phyloP scores from a whole-genome alignment of 2,888 invertebrate genomes.

The Celastrina argiolus region DNA sequence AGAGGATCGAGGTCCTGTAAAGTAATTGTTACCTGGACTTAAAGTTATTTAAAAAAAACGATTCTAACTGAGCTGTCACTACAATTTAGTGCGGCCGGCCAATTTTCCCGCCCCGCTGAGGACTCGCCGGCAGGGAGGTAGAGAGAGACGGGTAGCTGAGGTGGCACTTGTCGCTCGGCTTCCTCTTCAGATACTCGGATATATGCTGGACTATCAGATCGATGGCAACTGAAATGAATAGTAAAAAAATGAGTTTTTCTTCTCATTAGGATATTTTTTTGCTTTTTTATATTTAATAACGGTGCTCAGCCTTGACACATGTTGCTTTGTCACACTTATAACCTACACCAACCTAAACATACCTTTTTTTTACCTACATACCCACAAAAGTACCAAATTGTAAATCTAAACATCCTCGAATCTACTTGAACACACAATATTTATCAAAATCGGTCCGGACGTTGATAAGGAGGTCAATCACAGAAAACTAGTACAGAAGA shows the following conservation, averaged over 20 bases:
- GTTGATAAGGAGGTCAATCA: too few species aligned
- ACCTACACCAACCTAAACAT: too few species aligned
- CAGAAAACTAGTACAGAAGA: too few species aligned
- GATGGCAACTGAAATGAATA: slow-evolving; percentile 89
- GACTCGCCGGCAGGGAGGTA: slow-evolving; percentile 59
- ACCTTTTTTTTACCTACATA: too few species aligned
- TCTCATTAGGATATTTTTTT: neutral
- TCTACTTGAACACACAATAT: too few species aligned
- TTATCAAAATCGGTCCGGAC: too few species aligned
- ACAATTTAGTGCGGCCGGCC: slow-evolving; percentile 60
- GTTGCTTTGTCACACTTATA: too few species aligned
- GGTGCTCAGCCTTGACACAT: too few species aligned
- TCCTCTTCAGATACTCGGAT: slow-evolving; percentile 87
- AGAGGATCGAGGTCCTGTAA: neutral
- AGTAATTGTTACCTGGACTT: slow-evolving; percentile 11
- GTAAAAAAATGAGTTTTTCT: neutral
- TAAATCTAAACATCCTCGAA: too few species aligned
- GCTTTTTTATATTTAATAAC: too few species aligned
- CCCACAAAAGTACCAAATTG: too few species aligned
- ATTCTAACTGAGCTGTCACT: slow-evolving; percentile 18
- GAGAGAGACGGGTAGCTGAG: slow-evolving; percentile 47
- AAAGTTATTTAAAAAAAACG: neutral
- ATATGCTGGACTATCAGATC: slow-evolving; percentile 98
- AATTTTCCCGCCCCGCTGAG: slow-evolving; percentile 58
- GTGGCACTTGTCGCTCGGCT: slow-evolving; percentile 43